These are phyloP conservation scores for Mormoops blainvillei DNA, from an alignment of 2,113 vertebrate species.

Conservation along the genomic window DNA sequence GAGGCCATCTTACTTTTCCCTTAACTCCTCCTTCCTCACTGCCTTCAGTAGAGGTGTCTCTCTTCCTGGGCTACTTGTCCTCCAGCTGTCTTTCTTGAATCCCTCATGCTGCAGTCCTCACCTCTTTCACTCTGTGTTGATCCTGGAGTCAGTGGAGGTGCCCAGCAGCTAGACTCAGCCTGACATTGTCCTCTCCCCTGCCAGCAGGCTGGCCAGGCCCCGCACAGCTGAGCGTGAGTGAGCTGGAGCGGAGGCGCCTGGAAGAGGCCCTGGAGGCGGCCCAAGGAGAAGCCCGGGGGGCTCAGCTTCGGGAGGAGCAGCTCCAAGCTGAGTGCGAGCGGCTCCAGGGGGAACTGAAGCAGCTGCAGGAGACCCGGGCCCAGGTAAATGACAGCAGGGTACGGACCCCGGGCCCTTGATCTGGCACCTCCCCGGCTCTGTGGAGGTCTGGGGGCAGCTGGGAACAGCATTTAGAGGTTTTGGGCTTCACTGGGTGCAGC, in stretches of 20 bases:
- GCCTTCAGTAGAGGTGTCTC: not conserved
- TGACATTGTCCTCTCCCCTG: not conserved
- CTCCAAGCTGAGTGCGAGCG: constrained; percentile 90
- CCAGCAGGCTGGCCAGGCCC: constrained; percentile 85
- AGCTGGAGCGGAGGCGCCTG: constrained; percentile 84
- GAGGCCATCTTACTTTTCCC: not conserved
- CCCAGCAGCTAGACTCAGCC: not conserved
- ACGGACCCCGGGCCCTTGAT: not conserved
- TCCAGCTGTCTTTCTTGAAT: not conserved
- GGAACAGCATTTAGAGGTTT: not conserved
- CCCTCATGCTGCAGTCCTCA: not conserved
- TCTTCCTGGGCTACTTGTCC: not conserved
- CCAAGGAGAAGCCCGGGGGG: constrained; percentile 88
- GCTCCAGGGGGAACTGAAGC: constrained; percentile 90
- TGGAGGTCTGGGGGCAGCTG: not conserved
- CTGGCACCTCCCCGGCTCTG: not conserved
- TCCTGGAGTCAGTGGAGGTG: not conserved
- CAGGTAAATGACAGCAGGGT: constrained; percentile 80
- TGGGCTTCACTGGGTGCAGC: not conserved
- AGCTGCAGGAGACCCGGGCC: constrained; percentile 86
- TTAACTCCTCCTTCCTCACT: not conserved
- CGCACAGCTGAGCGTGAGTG: constrained; percentile 83
- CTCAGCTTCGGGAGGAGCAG: constrained; percentile 92
- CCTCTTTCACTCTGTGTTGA: not conserved
- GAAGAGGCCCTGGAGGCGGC: constrained; percentile 93